Percentiles rank a stretch among this genome's conserved stretches.
These are phyloP conservation scores for Xenentodon cancila DNA, from an alignment of 2,797 vertebrate species.

Conservation along the genomic window DNA sequence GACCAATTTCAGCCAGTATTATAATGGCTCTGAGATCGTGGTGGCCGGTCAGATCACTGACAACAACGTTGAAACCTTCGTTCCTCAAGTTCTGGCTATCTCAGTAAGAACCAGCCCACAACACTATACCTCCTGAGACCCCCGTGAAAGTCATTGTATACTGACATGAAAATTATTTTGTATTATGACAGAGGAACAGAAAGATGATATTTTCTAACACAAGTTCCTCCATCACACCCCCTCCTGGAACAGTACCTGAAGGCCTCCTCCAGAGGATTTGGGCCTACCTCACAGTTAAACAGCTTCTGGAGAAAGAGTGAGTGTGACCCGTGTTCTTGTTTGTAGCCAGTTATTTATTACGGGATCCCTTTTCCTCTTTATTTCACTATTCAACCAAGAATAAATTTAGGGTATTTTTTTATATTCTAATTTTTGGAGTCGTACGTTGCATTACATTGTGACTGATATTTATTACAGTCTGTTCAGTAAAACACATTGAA, in stretches of 20 bases:
- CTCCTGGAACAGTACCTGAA: constrained; percentile 31
- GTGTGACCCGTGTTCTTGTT: constrained; percentile 18
- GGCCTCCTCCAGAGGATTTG: constrained; percentile 78
- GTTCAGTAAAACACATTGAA: too few species aligned
- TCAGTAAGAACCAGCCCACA: constrained; percentile 67
- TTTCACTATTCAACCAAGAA: too few species aligned
- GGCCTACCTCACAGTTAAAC: constrained; percentile 86
- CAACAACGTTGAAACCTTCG: constrained; percentile 74
- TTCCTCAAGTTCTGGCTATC: constrained; percentile 71
- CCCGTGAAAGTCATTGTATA: not conserved
- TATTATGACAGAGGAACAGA: constrained; percentile 50
- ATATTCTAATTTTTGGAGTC: too few species aligned
- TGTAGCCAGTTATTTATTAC: not conserved
- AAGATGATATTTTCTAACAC: constrained; percentile 58
- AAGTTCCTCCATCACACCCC: constrained; percentile 5
- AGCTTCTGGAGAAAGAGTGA: constrained; percentile 82
- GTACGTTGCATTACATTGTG: too few species aligned
- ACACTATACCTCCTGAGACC: not conserved
- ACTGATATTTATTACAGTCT: too few species aligned
- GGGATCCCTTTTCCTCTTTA: too few species aligned
- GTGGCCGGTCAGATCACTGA: constrained; percentile 81
- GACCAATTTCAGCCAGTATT: constrained; percentile 82
- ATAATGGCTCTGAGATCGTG: constrained; percentile 86
- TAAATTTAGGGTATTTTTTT: too few species aligned
- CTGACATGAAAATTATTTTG: constrained; percentile 1